These are phyloP conservation scores for Pteronotus mesoamericanus DNA, from an alignment of 2,797 vertebrate species.

Conservation along the genomic window DNA sequence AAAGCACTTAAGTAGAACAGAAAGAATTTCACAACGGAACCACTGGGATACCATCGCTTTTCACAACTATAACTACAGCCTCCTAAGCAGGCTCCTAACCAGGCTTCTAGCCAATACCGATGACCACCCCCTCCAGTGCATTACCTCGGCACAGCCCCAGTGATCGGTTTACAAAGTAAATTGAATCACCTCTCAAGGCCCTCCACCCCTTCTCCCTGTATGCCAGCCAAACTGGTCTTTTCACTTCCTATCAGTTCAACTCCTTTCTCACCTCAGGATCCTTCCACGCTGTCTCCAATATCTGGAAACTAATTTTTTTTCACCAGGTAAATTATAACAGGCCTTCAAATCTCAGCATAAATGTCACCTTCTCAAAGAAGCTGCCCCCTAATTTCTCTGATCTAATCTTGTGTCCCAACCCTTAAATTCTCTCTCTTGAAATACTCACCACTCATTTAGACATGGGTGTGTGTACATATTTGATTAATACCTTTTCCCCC, in stretches of 20 bases:
- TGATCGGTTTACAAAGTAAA: background rate
- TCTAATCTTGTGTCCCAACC: background rate
- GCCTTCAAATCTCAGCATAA: conserved; percentile 1
- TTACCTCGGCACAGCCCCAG: accelerated
- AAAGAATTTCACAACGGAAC: background rate
- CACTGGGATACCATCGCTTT: background rate
- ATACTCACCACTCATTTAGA: background rate
- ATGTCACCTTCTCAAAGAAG: background rate
- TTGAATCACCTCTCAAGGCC: background rate
- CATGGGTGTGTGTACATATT: background rate
- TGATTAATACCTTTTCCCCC: background rate
- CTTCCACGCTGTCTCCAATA: background rate
- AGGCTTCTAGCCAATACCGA: too few relatives aligned
- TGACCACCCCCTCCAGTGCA: background rate
- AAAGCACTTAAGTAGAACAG: background rate
- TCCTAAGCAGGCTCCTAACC: background rate
- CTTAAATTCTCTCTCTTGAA: background rate
- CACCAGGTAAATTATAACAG: background rate
- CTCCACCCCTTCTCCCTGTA: background rate
- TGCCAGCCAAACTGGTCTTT: background rate
- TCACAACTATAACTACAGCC: background rate
- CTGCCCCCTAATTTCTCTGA: background rate
- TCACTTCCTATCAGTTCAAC: background rate
- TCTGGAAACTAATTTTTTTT: background rate
- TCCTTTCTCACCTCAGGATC: background rate